phyloP scores from a whole-genome alignment of 64 coral and sea anemone species.

The Dendronephthya gigantea region DNA sequence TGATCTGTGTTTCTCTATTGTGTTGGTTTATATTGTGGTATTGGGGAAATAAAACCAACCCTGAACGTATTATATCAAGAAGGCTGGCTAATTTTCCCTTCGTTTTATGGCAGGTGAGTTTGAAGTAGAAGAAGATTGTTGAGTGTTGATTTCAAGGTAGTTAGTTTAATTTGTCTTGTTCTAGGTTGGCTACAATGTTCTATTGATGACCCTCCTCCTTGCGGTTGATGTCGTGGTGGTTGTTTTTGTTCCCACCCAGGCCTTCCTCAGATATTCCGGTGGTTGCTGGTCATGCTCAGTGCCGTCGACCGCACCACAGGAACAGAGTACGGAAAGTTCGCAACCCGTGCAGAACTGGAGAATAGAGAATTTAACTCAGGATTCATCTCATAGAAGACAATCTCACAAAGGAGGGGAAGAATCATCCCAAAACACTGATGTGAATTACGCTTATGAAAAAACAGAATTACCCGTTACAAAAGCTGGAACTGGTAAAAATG shows the following conservation, averaged over 20 bases:
- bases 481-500: too few species aligned
- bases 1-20: neutral
- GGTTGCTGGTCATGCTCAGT: neutral
- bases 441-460: neutral
- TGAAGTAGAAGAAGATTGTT: neutral
- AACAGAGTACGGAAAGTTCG: neutral
- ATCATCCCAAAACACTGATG: neutral
- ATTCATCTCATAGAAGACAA: neutral
- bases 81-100: slow-evolving; percentile 72
- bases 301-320: neutral
- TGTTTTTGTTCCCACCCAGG: neutral
- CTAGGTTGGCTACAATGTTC: neutral
- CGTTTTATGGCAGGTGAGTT: slow-evolving; percentile 88
- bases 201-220: neutral
- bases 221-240: neutral
- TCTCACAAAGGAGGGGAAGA: neutral
- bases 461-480: neutral
- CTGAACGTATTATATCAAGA: slow-evolving; percentile 50
- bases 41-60: slow-evolving; percentile 32
- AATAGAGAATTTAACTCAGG: neutral
- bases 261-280: neutral
- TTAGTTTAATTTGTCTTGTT: neutral
- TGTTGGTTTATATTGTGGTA: neutral
- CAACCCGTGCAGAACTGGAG: neutral
- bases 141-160: neutral